phyloP scores from a whole-genome alignment of 2,888 invertebrate genomes.

The Hanleya hanleyi region DNA sequence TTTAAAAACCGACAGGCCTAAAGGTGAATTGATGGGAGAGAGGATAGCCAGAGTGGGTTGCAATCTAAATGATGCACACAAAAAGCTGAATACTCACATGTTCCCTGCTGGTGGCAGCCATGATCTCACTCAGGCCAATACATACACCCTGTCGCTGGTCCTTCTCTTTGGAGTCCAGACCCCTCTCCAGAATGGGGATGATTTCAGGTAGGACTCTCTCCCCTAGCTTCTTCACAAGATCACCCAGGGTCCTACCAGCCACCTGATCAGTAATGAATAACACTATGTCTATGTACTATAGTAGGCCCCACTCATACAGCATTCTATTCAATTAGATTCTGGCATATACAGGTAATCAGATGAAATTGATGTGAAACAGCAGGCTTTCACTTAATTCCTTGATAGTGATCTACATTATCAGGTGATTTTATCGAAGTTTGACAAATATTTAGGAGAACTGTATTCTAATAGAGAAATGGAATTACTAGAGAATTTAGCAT shows the following conservation, averaged over 20 bases:
- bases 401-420: too few relatives aligned
- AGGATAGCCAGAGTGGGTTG: too few relatives aligned
- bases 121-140: constrained; percentile 97
- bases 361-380: too few relatives aligned
- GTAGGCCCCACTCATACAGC: background rate
- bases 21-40: too few relatives aligned
- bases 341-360: too few relatives aligned
- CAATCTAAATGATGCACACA: too few relatives aligned
- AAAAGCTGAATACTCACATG: constrained; percentile 72
- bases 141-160: constrained; percentile 99
- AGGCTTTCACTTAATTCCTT: too few relatives aligned
- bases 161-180: constrained; percentile 90
- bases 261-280: constrained; percentile 76
- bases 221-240: constrained; percentile 96
- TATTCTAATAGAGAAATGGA: too few relatives aligned
- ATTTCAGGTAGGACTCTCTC: constrained; percentile 98
- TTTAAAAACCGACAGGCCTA: too few relatives aligned
- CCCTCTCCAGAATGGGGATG: constrained; percentile 96
- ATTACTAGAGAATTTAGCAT: too few relatives aligned
- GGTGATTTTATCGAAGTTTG: too few relatives aligned
- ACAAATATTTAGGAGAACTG: too few relatives aligned
- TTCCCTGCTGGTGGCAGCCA: constrained; percentile 95
- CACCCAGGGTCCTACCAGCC: constrained; percentile 96
- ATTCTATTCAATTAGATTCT: background rate
- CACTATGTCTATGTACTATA: background rate